Evolutionary conservation across 2,113 vertebrate genomes (phyloP).

Genomic region (Pollachius pollachius): DNA sequence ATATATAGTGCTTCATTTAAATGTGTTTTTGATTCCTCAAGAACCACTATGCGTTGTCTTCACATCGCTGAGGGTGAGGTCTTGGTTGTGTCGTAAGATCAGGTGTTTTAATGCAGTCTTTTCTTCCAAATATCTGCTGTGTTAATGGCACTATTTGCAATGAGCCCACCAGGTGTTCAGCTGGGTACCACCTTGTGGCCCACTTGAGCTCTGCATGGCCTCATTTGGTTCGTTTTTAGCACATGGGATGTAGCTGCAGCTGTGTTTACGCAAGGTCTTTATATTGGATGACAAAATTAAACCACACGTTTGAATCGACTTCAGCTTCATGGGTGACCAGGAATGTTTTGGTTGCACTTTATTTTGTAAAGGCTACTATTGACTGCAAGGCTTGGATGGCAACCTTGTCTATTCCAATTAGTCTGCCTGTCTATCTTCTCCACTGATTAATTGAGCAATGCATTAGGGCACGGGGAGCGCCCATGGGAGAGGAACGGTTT

Average conservation of each 20-base stretch:
- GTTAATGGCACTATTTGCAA: no score
- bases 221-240: constrained; percentile 31
- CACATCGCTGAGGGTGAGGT: no score
- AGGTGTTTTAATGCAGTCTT: no score
- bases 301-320: neutral
- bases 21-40: no score
- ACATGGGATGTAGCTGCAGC: no score
- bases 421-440: neutral
- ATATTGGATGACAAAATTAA: neutral
- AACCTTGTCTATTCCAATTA: neutral
- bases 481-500: neutral
- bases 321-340: neutral
- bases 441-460: neutral
- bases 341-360: no score
- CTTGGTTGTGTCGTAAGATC: no score
- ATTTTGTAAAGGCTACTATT: neutral
- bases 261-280: no score
- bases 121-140: no score
- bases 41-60: no score
- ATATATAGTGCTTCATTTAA: no score
- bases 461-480: neutral
- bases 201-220: constrained; percentile 58
- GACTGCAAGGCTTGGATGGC: neutral
- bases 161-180: no score
- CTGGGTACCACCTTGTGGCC: constrained; percentile 59